Base-by-base conservation (phyloP, 1,140 invertebrate genomes). In the Arctopsyche grandis region DNA sequence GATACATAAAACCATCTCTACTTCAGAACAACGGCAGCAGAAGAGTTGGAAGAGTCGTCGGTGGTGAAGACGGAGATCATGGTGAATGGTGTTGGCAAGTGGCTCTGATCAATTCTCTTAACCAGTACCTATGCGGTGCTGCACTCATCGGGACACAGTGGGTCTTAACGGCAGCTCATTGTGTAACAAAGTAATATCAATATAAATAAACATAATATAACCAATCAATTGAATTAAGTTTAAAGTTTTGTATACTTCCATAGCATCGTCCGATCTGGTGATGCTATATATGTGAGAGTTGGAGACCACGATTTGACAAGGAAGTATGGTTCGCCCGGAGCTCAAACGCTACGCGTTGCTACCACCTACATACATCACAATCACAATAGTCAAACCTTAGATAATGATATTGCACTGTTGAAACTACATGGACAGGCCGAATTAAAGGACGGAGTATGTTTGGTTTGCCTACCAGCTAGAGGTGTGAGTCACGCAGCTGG, bases 41-140 rank as follows among this genome's bases (percentile, higher is more conserved):
- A 63, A 76, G 93, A 38, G 84, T 85, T 1, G 93, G 89, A 0
- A 89, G 95, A 38, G 96, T 98, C 22, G 95, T 98, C 46, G 96
- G 96, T n/a, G 96, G 96, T 5, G 93, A 94, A 86, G 95, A 97
- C 85, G 94, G 96, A 7, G 92, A 94, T 80, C 93, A 95, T 26
- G 95, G 95, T 7, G 96, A 97, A 88, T 97, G 96, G 95, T 97
- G 96, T 87, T 98, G 96, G 96, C 96, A 97, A 86, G 95, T 97
- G 43, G 97, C 97, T 0, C 90, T 99, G 58, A 96, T 98, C 84
- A 98, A 98, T 85, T 95, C 95, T 0, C 88, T 96, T 9, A 97
- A 98, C 86, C 96, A 98, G 86, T 98, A 98, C 86, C 90, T 97
- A n/a, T 99, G 97, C 85, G 97, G 97, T 1, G 97, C 96, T 14